These are phyloP conservation scores for Trididemnum clinides DNA, from an alignment of 23 tunicate genomes.

Conservation along the genomic window DNA sequence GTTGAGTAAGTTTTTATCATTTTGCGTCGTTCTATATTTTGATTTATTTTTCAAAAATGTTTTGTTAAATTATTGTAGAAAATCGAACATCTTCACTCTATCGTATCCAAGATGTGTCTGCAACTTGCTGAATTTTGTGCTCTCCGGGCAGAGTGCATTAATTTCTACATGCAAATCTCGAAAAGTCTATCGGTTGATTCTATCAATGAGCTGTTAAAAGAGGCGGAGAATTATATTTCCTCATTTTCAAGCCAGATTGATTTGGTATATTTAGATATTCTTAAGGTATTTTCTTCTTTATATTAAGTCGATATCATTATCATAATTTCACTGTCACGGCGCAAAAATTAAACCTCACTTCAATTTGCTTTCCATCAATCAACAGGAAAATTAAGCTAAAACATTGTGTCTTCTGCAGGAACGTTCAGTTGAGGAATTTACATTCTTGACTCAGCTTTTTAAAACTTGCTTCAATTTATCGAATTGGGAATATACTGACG, in stretches of 20 bases:
- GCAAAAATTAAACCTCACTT: no score
- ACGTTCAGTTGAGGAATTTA: constrained; percentile 37
- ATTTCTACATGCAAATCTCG: constrained; percentile 43
- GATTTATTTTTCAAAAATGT: no score
- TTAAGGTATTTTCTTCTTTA: neutral
- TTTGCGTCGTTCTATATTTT: no score
- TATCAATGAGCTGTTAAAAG: neutral
- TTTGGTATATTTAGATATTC: neutral
- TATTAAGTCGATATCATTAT: neutral
- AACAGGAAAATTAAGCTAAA: no score
- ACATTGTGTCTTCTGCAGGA: neutral
- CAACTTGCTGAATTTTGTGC: constrained; percentile 63
- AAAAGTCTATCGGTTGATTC: neutral
- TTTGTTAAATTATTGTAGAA: no score
- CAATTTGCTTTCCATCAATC: no score
- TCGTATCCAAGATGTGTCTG: constrained; percentile 8
- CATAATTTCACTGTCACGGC: neutral
- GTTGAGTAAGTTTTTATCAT: no score
- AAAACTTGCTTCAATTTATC: constrained; percentile 41
- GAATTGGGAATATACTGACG: constrained; percentile 48
- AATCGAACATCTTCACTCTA: neutral
- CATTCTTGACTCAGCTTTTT: constrained; percentile 37
- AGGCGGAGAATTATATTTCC: neutral
- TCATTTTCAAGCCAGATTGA: neutral
- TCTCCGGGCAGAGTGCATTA: constrained; percentile 48